phyloP scores from a whole-genome alignment of 2,888 invertebrate species.

The Sminthurinus aureus region DNA sequence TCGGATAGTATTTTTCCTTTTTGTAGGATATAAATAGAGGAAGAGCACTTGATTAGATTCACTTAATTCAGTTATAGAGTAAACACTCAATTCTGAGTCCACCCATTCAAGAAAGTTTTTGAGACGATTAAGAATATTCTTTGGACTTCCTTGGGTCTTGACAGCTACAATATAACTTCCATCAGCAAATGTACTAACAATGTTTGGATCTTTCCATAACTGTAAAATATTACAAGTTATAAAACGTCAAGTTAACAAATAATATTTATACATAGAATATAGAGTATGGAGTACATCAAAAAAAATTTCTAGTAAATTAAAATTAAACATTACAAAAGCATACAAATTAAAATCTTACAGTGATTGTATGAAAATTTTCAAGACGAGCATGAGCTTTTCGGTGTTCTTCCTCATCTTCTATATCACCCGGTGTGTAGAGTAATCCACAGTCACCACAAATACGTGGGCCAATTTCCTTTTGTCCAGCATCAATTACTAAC shows the following conservation, averaged over 20 bases:
- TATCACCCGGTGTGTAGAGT: conserved; percentile 57
- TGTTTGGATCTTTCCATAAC: conserved; percentile 55
- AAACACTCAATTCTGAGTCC: conserved; percentile 54
- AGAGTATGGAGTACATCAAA: background rate
- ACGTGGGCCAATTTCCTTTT: conserved; percentile 54
- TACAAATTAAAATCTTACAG: conserved; percentile 43
- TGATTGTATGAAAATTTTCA: conserved; percentile 50
- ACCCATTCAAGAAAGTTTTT: conserved; percentile 55
- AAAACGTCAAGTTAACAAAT: too few relatives aligned
- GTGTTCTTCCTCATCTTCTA: conserved; percentile 55
- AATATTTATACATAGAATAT: background rate
- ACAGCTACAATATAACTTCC: conserved; percentile 49
- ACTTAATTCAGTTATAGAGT: conserved; percentile 24
- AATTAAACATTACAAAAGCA: background rate
- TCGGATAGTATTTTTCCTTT: conserved; percentile 50
- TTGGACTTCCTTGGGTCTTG: conserved; percentile 38
- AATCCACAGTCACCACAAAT: conserved; percentile 55
- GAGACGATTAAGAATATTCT: conserved; percentile 44
- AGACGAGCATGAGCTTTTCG: conserved; percentile 53
- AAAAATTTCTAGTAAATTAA: too few relatives aligned
- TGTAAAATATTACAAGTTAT: too few relatives aligned
- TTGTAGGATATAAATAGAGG: conserved; percentile 51
- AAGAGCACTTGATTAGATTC: conserved; percentile 44
- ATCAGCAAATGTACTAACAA: conserved; percentile 48
- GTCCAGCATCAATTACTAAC: conserved; percentile 56